A percentile compares a stretch with the other conserved stretches of the same genome.
Conservation (phyloP, 2,797 vertebrate genomes). For the Lacerta viridis region DNA sequence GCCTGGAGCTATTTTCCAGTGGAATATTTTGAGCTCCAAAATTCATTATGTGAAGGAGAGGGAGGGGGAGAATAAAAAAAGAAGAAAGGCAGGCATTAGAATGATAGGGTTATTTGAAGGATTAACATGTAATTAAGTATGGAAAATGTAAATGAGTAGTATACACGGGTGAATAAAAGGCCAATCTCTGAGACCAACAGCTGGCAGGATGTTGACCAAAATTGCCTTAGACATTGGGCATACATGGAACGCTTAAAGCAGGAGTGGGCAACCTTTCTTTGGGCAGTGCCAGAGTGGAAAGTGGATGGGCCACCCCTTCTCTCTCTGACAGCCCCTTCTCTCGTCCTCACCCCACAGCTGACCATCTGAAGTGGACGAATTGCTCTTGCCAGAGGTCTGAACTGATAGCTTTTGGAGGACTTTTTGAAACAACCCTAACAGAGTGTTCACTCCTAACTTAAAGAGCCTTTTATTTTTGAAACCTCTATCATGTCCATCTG, state of each 20-base stretch:
- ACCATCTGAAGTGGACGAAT: too few species aligned
- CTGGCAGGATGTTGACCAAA: background rate
- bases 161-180: background rate
- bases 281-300: too few species aligned
- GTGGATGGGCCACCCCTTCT: too few species aligned
- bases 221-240: background rate
- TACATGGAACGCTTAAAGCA: background rate
- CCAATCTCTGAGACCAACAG: background rate
- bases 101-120: background rate
- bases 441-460: too few species aligned
- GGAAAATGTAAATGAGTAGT: background rate
- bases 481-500: too few species aligned
- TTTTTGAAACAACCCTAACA: too few species aligned
- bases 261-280: too few species aligned
- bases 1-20: background rate
- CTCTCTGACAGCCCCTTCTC: too few species aligned
- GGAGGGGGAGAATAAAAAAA: background rate
- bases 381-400: too few species aligned
- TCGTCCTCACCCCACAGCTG: too few species aligned
- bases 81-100: background rate
- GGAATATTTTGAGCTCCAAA: conserved; percentile 12
- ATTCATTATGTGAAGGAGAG: conserved; percentile 30
- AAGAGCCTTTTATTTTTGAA: too few species aligned
- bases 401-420: too few species aligned
- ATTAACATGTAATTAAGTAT: background rate